Conservation (phyloP, 2,888 invertebrate species). For the Xanthorhoe designata region DNA sequence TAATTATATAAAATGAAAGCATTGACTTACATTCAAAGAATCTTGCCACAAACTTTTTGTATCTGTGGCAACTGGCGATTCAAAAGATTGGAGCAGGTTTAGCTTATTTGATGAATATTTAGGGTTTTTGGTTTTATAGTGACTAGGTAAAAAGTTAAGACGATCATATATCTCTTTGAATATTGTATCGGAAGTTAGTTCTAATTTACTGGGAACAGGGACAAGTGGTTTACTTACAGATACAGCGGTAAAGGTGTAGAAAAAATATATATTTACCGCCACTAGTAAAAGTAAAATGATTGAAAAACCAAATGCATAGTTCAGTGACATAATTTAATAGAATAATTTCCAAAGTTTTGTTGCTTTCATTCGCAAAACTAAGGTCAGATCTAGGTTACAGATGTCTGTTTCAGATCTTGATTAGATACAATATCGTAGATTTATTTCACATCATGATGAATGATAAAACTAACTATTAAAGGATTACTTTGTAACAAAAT, state of each 20-base stretch:
- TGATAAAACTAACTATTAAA: too few species aligned
- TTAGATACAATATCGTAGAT: neutral
- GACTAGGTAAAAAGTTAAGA: conserved; percentile 71
- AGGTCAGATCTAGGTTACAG: conserved; percentile 34
- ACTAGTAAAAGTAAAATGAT: conserved; percentile 73
- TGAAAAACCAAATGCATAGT: conserved; percentile 78
- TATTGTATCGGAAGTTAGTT: conserved; percentile 56
- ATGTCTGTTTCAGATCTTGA: conserved; percentile 3
- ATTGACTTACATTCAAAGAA: conserved; percentile 65
- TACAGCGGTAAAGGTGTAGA: conserved; percentile 69
- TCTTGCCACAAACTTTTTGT: conserved; percentile 61
- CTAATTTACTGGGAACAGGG: conserved; percentile 63
- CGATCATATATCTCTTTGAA: conserved; percentile 72
- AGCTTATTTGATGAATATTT: conserved; percentile 65
- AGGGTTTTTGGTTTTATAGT: conserved; percentile 67
- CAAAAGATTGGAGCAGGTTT: conserved; percentile 68
- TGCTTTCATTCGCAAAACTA: conserved; percentile 8
- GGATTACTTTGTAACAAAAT: neutral
- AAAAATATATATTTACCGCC: conserved; percentile 76
- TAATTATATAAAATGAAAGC: neutral
- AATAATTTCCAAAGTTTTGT: conserved; percentile 5
- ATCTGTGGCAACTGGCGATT: conserved; percentile 59
- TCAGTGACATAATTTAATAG: conserved; percentile 66
- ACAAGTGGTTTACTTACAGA: conserved; percentile 59
- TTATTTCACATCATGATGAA: neutral